These are phyloP conservation scores for Tachysurus vachellii DNA, from an alignment of 2,113 vertebrate species.

Conservation along the genomic window DNA sequence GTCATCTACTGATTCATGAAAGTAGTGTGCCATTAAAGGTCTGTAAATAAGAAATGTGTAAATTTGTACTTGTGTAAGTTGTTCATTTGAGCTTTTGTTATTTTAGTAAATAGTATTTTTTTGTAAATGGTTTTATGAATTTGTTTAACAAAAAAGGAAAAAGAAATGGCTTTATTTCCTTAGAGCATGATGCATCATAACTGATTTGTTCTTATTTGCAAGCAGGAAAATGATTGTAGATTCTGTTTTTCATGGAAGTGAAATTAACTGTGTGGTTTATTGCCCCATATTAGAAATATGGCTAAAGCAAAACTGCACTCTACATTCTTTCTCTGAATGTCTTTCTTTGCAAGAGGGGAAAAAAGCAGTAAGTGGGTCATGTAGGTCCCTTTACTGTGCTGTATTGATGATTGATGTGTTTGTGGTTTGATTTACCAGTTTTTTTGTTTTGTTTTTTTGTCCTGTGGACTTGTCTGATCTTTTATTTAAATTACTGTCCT, in stretches of 20 bases:
- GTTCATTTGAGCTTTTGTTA: constrained; percentile 49
- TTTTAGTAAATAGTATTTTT: constrained; percentile 49
- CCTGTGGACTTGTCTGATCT: constrained; percentile 31
- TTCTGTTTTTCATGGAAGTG: constrained; percentile 46
- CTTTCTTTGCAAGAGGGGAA: constrained; percentile 32
- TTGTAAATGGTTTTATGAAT: constrained; percentile 56
- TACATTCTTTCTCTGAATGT: constrained; percentile 51
- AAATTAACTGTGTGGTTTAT: constrained; percentile 28
- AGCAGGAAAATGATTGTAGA: constrained; percentile 63
- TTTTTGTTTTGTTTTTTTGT: constrained; percentile 36
- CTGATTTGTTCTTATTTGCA: constrained; percentile 49
- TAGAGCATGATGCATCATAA: constrained; percentile 47
- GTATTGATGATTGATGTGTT: constrained; percentile 37
- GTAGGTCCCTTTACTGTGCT: constrained; percentile 36
- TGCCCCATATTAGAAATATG: constrained; percentile 19
- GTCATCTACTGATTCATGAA: constrained; percentile 50
- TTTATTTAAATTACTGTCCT: constrained; percentile 52
- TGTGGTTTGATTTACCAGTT: constrained; percentile 43
- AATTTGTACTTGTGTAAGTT: constrained; percentile 51
- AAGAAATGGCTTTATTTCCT: constrained; percentile 42
- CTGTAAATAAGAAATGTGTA: constrained; percentile 52
- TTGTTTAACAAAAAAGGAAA: constrained; percentile 29
- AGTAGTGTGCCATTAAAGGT: constrained; percentile 53
- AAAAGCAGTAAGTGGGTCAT: constrained; percentile 29
- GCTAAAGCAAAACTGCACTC: constrained; percentile 30